Evolutionary conservation across 2,888 invertebrate genomes (phyloP), one percentile per base, ranked within the genome.

Genomic region (Ennomos fuscantarius): DNA sequence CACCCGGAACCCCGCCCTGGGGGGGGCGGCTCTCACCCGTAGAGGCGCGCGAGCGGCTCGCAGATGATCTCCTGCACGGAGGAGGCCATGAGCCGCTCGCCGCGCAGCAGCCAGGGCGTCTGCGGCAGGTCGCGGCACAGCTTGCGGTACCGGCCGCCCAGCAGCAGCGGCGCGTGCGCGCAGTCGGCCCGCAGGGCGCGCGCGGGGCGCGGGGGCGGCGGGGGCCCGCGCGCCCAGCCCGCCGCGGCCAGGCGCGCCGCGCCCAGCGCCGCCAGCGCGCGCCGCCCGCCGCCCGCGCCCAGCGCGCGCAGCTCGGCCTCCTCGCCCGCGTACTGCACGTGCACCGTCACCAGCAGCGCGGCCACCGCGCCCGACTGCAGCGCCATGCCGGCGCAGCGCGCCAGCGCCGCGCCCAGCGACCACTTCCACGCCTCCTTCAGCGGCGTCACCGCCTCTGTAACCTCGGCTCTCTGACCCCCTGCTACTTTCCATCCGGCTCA

Each of bases 21-120:
- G 8, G 11, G 31, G 6, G 6, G 24, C 24, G 8, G 35, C 31
- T 93, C 93, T 85, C 84, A 94, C 94, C 87, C 92, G 66, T 95
- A 94, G 24, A 93, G 78, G 13, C 94, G 86, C 0, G 93, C 91
- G 12, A 98, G 86, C 8, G 93, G 93, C 51, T 93, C 93, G 74
- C 95, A 95, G 62, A 99, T 95, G 60, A 97, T 93, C 86, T 99
- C 99, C 83, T 98, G 97, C 1, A 99, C 96, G 0, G 98, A 98
- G n/a, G 95, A 95, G 66, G 96, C 95, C 93, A 96, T 94, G 67
- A 96, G 94, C 50, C 96, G 93, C 62, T 94, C 93, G 0, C 98
- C 97, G 67, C 96, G 94, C 51, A 98, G 90, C 52, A 98, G 84
- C 99, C 99, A 99, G 0, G 99, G 99, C 0, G 98, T 98, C 91